Conservation (phyloP, 2,113 vertebrate genomes). For the Chrysochloris asiatica region DNA sequence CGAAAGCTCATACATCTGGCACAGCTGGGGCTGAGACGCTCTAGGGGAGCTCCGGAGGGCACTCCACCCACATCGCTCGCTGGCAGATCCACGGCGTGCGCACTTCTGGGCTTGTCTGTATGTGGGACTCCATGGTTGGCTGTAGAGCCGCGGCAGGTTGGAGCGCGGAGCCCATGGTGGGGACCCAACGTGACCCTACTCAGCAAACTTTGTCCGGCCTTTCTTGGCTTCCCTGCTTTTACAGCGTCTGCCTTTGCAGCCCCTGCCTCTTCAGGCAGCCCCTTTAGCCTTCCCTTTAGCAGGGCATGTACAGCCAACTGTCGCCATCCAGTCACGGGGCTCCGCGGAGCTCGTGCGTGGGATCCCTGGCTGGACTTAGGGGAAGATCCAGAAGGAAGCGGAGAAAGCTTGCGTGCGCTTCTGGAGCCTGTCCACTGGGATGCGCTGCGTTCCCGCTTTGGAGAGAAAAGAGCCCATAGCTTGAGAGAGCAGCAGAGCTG, state of each 20-base stretch:
- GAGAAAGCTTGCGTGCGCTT: conserved; percentile 62
- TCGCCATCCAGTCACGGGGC: background rate
- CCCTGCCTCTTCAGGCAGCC: background rate
- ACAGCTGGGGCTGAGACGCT: conserved; percentile 25
- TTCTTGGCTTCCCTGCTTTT: background rate
- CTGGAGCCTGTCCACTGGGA: conserved; percentile 77
- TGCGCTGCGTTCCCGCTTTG: conserved; percentile 72
- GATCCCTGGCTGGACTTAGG: conserved; percentile 26
- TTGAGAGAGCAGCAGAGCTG: background rate
- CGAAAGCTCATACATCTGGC: conserved; percentile 31
- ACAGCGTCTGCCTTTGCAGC: background rate
- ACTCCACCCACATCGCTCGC: background rate
- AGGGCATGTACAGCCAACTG: background rate
- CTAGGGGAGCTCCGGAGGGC: background rate
- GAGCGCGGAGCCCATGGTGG: background rate
- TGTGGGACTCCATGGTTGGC: background rate
- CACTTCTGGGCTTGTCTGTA: background rate
- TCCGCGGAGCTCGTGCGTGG: background rate
- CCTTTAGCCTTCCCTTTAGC: too few relatives aligned
- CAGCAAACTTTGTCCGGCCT: conserved; percentile 67
- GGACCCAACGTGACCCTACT: conserved; percentile 23
- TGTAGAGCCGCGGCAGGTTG: background rate
- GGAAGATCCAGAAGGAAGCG: conserved; percentile 14
- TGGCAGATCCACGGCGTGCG: background rate
- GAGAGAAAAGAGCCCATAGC: background rate